Conservation (phyloP, 2,888 invertebrate genomes). For the Onthophagus sagittarius region DNA sequence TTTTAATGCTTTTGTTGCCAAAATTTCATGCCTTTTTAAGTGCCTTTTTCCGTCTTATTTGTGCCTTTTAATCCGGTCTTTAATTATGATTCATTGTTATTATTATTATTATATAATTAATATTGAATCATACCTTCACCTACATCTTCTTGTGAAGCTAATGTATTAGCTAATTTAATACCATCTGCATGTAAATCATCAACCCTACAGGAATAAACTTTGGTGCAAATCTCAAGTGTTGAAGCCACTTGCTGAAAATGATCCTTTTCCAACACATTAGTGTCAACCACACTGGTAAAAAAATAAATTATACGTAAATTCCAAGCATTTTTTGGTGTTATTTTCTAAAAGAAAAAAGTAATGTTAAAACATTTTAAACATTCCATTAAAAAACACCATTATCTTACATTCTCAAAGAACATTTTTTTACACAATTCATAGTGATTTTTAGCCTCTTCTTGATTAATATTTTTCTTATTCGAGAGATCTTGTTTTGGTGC, state of each 20-base stretch:
- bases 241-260: slow-evolving; percentile 15
- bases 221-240: slow-evolving; percentile 19
- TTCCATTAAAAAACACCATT: neutral
- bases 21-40: no score
- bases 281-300: slow-evolving; percentile 5
- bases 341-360: slow-evolving; percentile 17
- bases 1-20: no score
- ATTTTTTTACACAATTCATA: neutral
- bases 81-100: no score
- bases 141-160: neutral
- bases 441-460: neutral
- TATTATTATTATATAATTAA: no score
- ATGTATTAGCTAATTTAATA: slow-evolving; percentile 12
- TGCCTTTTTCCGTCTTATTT: no score
- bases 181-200: slow-evolving; percentile 19
- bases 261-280: slow-evolving; percentile 13
- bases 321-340: slow-evolving; percentile 22
- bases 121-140: neutral
- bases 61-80: no score
- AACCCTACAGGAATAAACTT: slow-evolving; percentile 20
- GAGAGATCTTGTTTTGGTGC: neutral
- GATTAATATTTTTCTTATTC: neutral
- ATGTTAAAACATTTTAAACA: neutral
- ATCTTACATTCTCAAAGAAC: neutral
- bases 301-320: slow-evolving; percentile 20